These are phyloP conservation scores for Acronicta leporina DNA, from an alignment of 2,888 invertebrate species.

Conservation along the genomic window DNA sequence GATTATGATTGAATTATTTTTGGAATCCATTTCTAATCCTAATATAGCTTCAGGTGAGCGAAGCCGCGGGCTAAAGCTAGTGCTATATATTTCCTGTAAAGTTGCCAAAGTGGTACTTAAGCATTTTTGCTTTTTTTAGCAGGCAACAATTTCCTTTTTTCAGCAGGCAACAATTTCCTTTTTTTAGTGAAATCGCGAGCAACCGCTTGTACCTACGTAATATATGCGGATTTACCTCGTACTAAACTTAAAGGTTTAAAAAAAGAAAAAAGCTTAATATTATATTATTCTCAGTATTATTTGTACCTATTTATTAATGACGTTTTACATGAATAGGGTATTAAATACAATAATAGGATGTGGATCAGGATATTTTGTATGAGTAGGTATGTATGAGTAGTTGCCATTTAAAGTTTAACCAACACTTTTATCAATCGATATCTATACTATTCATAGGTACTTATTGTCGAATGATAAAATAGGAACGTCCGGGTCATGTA, in stretches of 20 bases:
- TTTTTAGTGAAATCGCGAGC: neutral
- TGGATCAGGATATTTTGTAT: conserved; percentile 57
- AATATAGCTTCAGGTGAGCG: too few species aligned
- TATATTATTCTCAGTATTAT: conserved; percentile 26
- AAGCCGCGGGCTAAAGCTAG: too few species aligned
- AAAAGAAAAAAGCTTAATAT: conserved; percentile 13
- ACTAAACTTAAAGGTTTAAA: conserved; percentile 15
- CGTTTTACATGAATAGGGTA: conserved; percentile 8
- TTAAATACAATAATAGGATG: conserved; percentile 56
- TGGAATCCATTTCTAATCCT: too few species aligned
- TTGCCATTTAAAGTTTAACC: conserved; percentile 59
- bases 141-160: too few species aligned
- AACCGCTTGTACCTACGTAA: neutral
- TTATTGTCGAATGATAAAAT: conserved; percentile 29
- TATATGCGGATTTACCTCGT: conserved; percentile 15
- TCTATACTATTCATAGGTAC: conserved; percentile 15
- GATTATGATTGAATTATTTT: too few species aligned
- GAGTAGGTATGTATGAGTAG: conserved; percentile 38
- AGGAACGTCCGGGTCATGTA: conserved; percentile 56
- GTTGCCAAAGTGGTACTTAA: too few species aligned
- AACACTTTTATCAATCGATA: conserved; percentile 43
- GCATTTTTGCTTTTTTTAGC: too few species aligned
- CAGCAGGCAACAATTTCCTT: too few species aligned
- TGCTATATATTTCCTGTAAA: too few species aligned
- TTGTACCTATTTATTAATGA: conserved; percentile 14